These are phyloP conservation scores for Tipula confusa DNA, from an alignment of 2,888 invertebrate species.

Conservation along the genomic window DNA sequence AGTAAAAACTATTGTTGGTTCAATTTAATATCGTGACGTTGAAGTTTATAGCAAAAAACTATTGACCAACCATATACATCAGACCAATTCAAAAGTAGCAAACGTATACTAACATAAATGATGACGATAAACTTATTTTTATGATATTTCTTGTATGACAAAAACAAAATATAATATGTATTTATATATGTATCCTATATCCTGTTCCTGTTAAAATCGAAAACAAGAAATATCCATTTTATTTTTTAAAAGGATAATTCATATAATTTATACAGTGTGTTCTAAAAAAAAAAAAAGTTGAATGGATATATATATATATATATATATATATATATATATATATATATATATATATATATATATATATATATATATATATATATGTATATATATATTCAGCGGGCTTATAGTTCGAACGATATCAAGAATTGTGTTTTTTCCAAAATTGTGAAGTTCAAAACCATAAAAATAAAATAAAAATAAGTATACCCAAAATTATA, in stretches of 20 bases:
- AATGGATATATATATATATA: too few species aligned
- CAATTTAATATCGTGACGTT: not conserved
- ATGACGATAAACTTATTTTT: not conserved
- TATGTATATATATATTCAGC: too few species aligned
- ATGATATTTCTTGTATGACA: not conserved
- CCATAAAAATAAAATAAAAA: too few species aligned
- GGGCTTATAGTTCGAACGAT: too few species aligned
- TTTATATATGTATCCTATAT: too few species aligned
- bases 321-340: too few species aligned
- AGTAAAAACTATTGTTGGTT: not conserved
- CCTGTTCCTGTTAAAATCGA: not conserved
- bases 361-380: too few species aligned
- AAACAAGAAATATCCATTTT: constrained; percentile 6
- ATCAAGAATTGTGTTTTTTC: too few species aligned
- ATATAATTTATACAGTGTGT: not conserved
- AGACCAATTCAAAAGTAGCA: not conserved
- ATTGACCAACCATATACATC: not conserved
- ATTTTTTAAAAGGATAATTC: not conserved
- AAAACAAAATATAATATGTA: not conserved
- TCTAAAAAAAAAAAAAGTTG: not conserved
- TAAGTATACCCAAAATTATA: too few species aligned
- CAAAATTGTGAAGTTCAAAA: too few species aligned
- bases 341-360: too few species aligned
- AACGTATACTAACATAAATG: not conserved
- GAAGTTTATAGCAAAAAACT: not conserved